A percentile compares a stretch with the other conserved stretches of the same genome.
Evolutionary conservation across 2,113 vertebrate genomes (phyloP).

Genomic region (Passer domesticus): DNA sequence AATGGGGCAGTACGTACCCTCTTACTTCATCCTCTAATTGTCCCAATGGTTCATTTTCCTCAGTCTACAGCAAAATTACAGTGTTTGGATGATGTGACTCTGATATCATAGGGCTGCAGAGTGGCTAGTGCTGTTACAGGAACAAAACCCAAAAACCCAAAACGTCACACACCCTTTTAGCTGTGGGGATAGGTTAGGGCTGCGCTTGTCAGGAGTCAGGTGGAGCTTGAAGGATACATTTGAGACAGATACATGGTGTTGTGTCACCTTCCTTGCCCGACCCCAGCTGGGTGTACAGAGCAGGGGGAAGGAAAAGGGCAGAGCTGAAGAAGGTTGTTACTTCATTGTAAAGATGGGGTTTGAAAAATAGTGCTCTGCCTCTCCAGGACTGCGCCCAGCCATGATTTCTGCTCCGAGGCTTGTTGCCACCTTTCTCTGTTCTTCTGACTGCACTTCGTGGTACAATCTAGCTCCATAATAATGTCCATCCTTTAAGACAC

Average conservation of each 20-base stretch:
- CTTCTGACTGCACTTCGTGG: neutral
- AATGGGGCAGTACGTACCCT: neutral
- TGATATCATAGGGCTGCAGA: conserved; percentile 5
- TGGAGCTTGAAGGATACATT: neutral
- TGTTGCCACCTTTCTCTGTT: neutral
- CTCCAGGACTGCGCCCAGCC: neutral
- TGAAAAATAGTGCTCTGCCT: neutral
- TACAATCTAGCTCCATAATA: neutral
- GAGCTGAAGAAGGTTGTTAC: neutral
- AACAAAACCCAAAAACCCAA: neutral
- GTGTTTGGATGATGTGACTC: neutral
- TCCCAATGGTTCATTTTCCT: neutral
- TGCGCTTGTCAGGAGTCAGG: neutral
- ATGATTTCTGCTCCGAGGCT: neutral
- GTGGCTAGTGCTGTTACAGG: neutral
- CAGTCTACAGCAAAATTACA: neutral
- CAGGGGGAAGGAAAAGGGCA: neutral
- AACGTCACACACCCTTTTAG: neutral
- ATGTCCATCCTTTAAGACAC: neutral
- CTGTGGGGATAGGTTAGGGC: neutral
- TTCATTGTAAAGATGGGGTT: neutral
- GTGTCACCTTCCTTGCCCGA: neutral
- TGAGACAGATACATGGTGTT: neutral
- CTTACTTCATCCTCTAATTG: neutral
- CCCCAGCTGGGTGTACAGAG: neutral